Evolutionary conservation across 53 echinoderm and acorn worm species (phyloP).

Genomic region (Antedon mediterranea): DNA sequence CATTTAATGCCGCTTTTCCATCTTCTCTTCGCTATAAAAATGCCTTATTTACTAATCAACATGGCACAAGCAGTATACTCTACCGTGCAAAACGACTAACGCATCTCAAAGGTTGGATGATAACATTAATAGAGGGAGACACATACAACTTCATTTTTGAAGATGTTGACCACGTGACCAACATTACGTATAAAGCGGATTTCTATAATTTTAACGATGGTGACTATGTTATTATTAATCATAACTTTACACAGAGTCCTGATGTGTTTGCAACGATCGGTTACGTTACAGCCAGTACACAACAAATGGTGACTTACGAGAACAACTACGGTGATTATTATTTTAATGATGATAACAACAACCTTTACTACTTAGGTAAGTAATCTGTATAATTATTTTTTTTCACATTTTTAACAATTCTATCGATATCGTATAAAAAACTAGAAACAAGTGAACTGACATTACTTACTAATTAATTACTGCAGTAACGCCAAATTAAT

Average conservation of each 20-base stretch:
- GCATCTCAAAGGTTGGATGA: conserved; percentile 68
- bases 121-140: conserved; percentile 56
- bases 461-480: too few relatives aligned
- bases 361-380: conserved; percentile 69
- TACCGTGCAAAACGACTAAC: conserved; percentile 78
- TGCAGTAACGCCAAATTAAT: too few relatives aligned
- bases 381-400: too few relatives aligned
- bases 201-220: conserved; percentile 68
- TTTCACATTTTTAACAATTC: too few relatives aligned
- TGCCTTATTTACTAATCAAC: conserved; percentile 39
- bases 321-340: conserved; percentile 72
- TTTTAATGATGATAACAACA: conserved; percentile 45
- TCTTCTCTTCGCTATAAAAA: conserved; percentile 61
- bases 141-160: conserved; percentile 38
- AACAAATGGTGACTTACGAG: conserved; percentile 31
- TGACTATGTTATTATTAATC: conserved; percentile 56
- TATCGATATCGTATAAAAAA: too few relatives aligned
- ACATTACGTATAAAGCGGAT: conserved; percentile 62
- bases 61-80: conserved; percentile 29
- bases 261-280: conserved; percentile 46
- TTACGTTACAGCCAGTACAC: conserved; percentile 36
- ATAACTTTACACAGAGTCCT: conserved; percentile 75
- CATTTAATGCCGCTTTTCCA: conserved; percentile 54
- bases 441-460: too few relatives aligned
- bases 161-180: conserved; percentile 70